A percentile compares a stretch with the other conserved stretches of the same genome.
Conservation (phyloP, 2,113 vertebrate genomes). For the Podarcis raffonei region DNA sequence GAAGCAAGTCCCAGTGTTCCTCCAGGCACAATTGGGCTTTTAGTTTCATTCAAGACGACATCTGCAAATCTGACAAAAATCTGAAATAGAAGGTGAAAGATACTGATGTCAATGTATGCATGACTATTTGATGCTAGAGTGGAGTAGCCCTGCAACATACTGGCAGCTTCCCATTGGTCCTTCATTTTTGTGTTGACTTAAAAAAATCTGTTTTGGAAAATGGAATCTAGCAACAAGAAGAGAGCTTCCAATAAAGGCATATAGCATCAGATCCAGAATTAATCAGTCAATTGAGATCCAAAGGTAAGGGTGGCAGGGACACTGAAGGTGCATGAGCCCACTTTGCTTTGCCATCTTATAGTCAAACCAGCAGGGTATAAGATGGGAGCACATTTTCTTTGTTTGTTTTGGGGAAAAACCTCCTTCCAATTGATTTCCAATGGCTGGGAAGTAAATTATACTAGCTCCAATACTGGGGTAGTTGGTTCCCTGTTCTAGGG, state of each 20-base stretch:
- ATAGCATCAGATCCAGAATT: neutral
- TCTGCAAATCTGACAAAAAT: conserved; percentile 60
- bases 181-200: neutral
- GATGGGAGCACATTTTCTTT: too few relatives aligned
- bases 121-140: neutral
- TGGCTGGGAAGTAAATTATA: too few relatives aligned
- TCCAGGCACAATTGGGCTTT: conserved; percentile 44
- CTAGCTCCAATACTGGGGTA: too few relatives aligned
- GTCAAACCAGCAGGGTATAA: too few relatives aligned
- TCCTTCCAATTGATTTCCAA: too few relatives aligned
- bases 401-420: too few relatives aligned
- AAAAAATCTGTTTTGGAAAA: neutral
- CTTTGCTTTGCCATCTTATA: too few relatives aligned
- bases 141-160: neutral
- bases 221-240: neutral
- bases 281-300: neutral
- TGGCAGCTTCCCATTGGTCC: neutral
- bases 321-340: too few relatives aligned
- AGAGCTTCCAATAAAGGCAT: neutral
- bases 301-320: too few relatives aligned
- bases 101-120: conserved; percentile 15
- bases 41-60: conserved; percentile 43
- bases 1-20: conserved; percentile 50
- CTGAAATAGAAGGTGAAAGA: neutral
- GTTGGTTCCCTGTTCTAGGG: too few relatives aligned